Conservation (phyloP, 2,888 invertebrate genomes). For the Lithodes maja region DNA sequence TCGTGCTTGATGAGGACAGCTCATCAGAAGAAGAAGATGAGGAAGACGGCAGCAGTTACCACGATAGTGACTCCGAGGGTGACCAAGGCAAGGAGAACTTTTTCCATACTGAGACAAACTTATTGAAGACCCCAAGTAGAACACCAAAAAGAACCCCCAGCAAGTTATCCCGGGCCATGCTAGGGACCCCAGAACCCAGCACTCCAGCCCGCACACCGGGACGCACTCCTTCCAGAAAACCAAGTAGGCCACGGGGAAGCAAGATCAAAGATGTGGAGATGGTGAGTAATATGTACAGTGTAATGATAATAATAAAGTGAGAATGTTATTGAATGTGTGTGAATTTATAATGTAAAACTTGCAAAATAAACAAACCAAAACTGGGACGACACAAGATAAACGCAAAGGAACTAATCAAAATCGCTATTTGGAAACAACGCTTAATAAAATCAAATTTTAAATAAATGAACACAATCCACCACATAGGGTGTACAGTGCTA, state of each 20-base stretch:
- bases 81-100: slow-evolving; percentile 28
- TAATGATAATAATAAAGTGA: background rate
- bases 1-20: slow-evolving; percentile 40
- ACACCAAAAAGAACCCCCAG: slow-evolving; percentile 37
- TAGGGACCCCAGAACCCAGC: background rate
- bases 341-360: too few species aligned
- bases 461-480: too few species aligned
- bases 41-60: slow-evolving; percentile 15
- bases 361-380: too few species aligned
- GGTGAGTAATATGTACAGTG: background rate
- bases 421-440: too few species aligned
- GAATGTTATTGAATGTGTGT: background rate
- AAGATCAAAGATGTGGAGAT: slow-evolving; percentile 36
- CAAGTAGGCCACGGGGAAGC: background rate
- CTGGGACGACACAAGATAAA: too few species aligned
- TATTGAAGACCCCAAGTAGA: slow-evolving; percentile 1
- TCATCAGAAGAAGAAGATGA: slow-evolving; percentile 39
- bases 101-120: background rate
- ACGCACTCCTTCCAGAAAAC: slow-evolving; percentile 31
- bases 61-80: slow-evolving; percentile 23
- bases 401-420: too few species aligned
- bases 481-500: too few species aligned
- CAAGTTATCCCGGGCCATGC: background rate
- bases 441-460: too few species aligned
- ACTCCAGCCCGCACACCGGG: background rate